A percentile compares a stretch with the other conserved stretches of the same genome.
These are phyloP conservation scores for Eulithis prunata DNA, from an alignment of 2,888 invertebrate genomes.

Conservation along the genomic window DNA sequence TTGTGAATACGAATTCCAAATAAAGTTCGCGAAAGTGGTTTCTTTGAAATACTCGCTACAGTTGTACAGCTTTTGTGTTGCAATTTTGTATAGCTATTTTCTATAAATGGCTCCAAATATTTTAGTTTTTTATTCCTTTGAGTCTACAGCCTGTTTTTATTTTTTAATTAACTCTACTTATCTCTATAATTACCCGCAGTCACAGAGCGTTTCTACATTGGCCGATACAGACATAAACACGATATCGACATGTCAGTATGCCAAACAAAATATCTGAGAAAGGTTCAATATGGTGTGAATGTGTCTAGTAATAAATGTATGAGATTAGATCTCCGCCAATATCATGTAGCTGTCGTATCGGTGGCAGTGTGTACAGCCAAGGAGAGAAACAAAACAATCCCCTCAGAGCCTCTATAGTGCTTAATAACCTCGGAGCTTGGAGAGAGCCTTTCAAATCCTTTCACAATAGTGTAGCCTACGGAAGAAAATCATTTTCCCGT, in stretches of 20 bases:
- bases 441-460: slow-evolving; percentile 72
- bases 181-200: no score
- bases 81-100: slow-evolving; percentile 2
- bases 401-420: slow-evolving; percentile 38
- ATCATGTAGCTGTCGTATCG: no score
- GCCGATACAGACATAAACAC: no score
- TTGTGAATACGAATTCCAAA: slow-evolving; percentile 59
- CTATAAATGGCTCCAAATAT: neutral
- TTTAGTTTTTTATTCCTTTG: neutral
- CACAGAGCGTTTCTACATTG: no score
- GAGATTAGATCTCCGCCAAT: no score
- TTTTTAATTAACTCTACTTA: no score
- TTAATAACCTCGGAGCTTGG: slow-evolving; percentile 64
- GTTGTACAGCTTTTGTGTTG: slow-evolving; percentile 3
- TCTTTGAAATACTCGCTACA: slow-evolving; percentile 15
- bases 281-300: no score
- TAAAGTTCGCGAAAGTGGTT: slow-evolving; percentile 42
- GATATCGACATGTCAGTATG: no score
- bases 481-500: slow-evolving; percentile 76
- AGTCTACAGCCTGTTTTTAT: neutral
- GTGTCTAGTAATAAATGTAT: no score
- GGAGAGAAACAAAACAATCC: slow-evolving; percentile 22
- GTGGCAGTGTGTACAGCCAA: no score
- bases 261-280: no score
- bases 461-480: slow-evolving; percentile 74